phyloP scores from a whole-genome alignment of 2,888 invertebrate genomes.

The Phytoseiulus persimilis region DNA sequence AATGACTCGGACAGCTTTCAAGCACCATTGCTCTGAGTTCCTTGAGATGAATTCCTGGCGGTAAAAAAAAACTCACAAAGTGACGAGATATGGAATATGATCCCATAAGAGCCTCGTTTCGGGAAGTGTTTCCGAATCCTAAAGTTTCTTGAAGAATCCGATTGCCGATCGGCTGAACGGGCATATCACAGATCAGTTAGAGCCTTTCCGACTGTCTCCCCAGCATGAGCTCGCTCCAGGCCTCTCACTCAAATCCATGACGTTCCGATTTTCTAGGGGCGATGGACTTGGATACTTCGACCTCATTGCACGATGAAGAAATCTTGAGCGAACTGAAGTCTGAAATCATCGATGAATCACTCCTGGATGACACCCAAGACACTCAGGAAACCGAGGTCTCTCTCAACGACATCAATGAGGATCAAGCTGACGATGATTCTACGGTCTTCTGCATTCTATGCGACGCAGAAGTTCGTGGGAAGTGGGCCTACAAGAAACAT shows the following conservation, averaged over 20 bases:
- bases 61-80: not conserved
- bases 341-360: not conserved
- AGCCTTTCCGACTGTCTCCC: too few relatives aligned
- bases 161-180: too few relatives aligned
- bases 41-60: not conserved
- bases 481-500: conserved; percentile 24
- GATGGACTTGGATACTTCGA: conserved; percentile 8
- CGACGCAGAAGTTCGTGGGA: conserved; percentile 25
- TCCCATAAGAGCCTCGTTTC: too few relatives aligned
- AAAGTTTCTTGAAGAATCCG: too few relatives aligned
- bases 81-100: too few relatives aligned
- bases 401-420: not conserved
- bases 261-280: too few relatives aligned
- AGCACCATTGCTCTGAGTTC: not conserved
- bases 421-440: not conserved
- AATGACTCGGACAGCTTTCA: not conserved
- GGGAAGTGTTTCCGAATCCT: too few relatives aligned
- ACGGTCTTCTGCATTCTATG: conserved; percentile 15
- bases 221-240: too few relatives aligned
- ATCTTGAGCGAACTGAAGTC: not conserved
- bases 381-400: not conserved
- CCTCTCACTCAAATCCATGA: too few relatives aligned
- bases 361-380: conserved; percentile 8
- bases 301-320: not conserved
- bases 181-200: too few relatives aligned